Evolutionary conservation across 2,797 vertebrate species (phyloP).

Genomic region (Channallabes apus): DNA sequence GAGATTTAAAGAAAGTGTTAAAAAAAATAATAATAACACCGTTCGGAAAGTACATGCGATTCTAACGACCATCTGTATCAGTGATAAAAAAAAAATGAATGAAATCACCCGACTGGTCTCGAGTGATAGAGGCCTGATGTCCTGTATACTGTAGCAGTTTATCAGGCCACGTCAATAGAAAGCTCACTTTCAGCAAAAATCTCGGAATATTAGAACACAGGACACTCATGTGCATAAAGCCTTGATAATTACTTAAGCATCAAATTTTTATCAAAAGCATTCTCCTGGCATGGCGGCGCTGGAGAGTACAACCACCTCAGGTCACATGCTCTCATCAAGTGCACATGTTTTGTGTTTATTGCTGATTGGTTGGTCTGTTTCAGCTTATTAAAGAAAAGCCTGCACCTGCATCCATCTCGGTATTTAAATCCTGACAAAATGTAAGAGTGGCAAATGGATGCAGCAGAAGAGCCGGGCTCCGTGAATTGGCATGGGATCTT

Average conservation of each 20-base stretch:
- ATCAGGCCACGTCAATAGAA: not conserved
- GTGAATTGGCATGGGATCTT: too few relatives aligned
- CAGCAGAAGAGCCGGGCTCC: too few relatives aligned
- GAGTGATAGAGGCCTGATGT: not conserved
- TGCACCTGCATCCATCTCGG: too few relatives aligned
- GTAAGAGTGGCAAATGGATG: too few relatives aligned
- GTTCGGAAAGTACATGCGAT: not conserved
- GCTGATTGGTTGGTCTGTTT: too few relatives aligned
- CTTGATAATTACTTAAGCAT: not conserved
- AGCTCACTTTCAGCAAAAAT: not conserved
- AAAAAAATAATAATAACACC: not conserved
- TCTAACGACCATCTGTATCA: not conserved
- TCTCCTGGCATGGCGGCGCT: too few relatives aligned
- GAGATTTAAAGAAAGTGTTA: not conserved
- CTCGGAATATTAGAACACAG: not conserved
- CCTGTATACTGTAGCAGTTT: not conserved
- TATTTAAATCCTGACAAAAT: too few relatives aligned
- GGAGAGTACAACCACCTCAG: too few relatives aligned
- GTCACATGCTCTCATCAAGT: too few relatives aligned
- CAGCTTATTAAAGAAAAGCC: too few relatives aligned
- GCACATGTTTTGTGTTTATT: too few relatives aligned
- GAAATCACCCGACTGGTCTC: constrained; percentile 2
- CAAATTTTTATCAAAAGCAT: not conserved
- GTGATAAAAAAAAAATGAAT: not conserved
- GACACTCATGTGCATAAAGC: not conserved